These are phyloP conservation scores for Palythoa caribaeorum DNA, from an alignment of 92 coral and sea anemone genomes.

Conservation along the genomic window DNA sequence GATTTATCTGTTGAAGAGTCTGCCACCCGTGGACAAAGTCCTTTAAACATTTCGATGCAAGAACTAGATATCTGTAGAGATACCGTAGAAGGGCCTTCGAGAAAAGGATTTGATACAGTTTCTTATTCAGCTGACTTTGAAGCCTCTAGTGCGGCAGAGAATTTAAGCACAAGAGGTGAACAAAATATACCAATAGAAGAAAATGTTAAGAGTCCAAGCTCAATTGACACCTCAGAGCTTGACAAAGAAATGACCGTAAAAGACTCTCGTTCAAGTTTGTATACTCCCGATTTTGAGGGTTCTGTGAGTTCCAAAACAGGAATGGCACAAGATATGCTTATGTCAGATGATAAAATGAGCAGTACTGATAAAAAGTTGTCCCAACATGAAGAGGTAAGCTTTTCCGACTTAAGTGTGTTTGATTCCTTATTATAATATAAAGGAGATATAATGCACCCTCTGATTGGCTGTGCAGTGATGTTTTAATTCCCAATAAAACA, in stretches of 20 bases:
- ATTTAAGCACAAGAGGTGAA: constrained; percentile 7
- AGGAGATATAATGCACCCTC: too few species aligned
- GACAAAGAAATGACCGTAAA: constrained; percentile 40
- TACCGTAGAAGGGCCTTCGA: not conserved
- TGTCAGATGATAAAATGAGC: not conserved
- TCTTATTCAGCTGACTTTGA: constrained; percentile 38
- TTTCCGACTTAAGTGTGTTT: too few species aligned
- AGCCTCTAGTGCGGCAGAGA: constrained; percentile 21
- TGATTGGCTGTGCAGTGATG: too few species aligned
- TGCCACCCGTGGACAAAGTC: not conserved
- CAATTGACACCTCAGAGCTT: constrained; percentile 69
- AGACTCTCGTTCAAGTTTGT: constrained; percentile 16
- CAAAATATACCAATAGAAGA: constrained; percentile 10
- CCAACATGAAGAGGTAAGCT: not conserved
- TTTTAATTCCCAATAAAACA: too few species aligned
- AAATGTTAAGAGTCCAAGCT: constrained; percentile 8
- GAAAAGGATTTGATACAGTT: not conserved
- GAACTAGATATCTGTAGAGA: constrained; percentile 21
- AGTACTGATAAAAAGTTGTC: not conserved
- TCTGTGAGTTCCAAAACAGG: constrained; percentile 9
- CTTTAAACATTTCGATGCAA: not conserved
- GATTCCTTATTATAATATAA: too few species aligned
- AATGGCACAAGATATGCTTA: not conserved
- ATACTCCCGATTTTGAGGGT: constrained; percentile 26
- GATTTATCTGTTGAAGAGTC: constrained; percentile 14